Conservation (phyloP, 2,888 invertebrate species). For the Cryptocephalus primarius region DNA sequence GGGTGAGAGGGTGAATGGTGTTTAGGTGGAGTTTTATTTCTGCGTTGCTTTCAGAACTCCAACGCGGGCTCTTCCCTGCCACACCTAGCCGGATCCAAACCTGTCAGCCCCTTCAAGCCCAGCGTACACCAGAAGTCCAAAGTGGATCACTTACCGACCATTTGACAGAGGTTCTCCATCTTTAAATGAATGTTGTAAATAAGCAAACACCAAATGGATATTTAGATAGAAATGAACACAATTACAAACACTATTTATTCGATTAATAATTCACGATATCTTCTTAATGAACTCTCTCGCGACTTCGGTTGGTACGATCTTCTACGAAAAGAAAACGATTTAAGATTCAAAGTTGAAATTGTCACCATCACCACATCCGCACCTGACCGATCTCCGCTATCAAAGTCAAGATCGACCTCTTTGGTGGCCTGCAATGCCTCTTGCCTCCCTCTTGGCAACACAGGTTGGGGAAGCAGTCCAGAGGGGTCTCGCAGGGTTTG, state of each 20-base stretch:
- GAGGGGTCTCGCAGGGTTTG: constrained; percentile 54
- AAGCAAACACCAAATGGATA: background rate
- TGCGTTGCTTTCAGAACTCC: constrained; percentile 33
- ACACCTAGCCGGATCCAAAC: constrained; percentile 43
- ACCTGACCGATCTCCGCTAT: constrained; percentile 53
- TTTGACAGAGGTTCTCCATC: constrained; percentile 46
- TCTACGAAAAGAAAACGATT: constrained; percentile 16
- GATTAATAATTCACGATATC: constrained; percentile 8
- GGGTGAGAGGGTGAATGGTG: constrained; percentile 37
- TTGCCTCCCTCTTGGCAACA: constrained; percentile 68
- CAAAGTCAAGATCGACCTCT: constrained; percentile 55
- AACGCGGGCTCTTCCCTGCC: constrained; percentile 53
- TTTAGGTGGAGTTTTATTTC: constrained; percentile 3
- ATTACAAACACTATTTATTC: too few species aligned
- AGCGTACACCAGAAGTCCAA: constrained; percentile 35
- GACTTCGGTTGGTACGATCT: constrained; percentile 22
- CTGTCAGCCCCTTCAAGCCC: constrained; percentile 42
- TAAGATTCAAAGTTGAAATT: constrained; percentile 1
- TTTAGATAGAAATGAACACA: too few species aligned
- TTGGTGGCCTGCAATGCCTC: constrained; percentile 62
- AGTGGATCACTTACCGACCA: constrained; percentile 63
- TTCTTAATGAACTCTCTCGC: constrained; percentile 24
- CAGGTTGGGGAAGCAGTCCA: constrained; percentile 70
- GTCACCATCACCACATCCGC: constrained; percentile 7
- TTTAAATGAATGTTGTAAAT: constrained; percentile 19